Evolutionary conservation across 2,888 invertebrate genomes (phyloP), one percentile per base, ranked within the genome.

Genomic region (Glomeris marginata): DNA sequence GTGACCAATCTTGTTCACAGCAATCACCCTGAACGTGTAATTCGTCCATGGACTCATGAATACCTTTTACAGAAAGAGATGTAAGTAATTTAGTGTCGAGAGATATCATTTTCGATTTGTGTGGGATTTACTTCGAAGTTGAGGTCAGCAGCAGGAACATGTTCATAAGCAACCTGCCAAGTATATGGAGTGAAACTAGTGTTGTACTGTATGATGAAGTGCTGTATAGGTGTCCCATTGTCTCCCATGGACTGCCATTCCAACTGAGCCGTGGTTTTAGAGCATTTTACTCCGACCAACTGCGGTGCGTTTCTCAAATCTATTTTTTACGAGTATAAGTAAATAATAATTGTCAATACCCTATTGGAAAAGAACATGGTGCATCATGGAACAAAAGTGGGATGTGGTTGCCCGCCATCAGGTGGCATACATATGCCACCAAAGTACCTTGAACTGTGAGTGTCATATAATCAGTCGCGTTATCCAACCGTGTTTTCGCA

Each of bases 21-120:
- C 97, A 42, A 84, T 76, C 37, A 92, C 87, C 53, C 87, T 76
- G 77, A 92, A 97, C 0, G 91, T 91, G 65, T 94, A 98, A 70
- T 92, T 92, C 13, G 91, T 83, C 86, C 87, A 94, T 0, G 95
- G 92, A 46, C 81, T 81, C 69, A 81, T 72, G 13, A 72, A 70
- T 21, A 77, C 69, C 28, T 28, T 28, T 28, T 5, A 28, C 28
- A 28, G 28, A 28, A 5, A 28, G 4, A 5, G 3, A 28, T 28
- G 8, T 28, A 8, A 28, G 8, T 28, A 8, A 8, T 28, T 8
- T 28, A 3, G 28, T 28, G 3, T 28, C 28, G 8, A 28, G 28
- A 28, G 4, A 28, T n/a, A n/a, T n/a, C n/a, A n/a, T n/a, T n/a
- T n/a, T n/a, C n/a, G n/a, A n/a, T n/a, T n/a, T n/a, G n/a, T n/a